Conservation (phyloP, 1,140 invertebrate species). For the Drosophila serrata region DNA sequence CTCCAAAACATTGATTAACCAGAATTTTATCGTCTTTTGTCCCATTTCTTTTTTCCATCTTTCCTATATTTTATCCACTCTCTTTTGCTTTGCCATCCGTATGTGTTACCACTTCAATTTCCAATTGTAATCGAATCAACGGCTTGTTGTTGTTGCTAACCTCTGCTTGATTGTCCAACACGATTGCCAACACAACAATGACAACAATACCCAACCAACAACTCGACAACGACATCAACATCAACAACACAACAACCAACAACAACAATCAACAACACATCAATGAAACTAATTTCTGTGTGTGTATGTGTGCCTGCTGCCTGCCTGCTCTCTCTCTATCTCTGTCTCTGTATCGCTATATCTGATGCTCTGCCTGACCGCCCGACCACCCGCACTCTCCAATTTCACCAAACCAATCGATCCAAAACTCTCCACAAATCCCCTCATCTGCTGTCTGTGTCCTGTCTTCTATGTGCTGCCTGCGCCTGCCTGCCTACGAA, state of each 20-base stretch:
- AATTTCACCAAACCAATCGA: slow-evolving; percentile 5
- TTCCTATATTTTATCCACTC: slow-evolving; percentile 57
- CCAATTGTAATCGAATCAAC: slow-evolving; percentile 63
- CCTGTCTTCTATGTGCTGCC: slow-evolving; percentile 49
- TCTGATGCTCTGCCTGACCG: slow-evolving; percentile 36
- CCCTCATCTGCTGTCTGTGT: slow-evolving; percentile 57
- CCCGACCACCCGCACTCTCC: slow-evolving; percentile 38
- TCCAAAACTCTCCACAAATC: slow-evolving; percentile 28
- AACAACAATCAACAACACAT: slow-evolving; percentile 38
- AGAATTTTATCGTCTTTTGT: slow-evolving; percentile 72
- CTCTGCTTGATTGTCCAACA: slow-evolving; percentile 52
- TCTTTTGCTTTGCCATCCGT: slow-evolving; percentile 58
- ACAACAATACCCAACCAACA: slow-evolving; percentile 32
- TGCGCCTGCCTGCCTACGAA: slow-evolving; percentile 53
- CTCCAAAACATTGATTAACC: slow-evolving; percentile 62
- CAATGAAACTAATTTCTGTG: slow-evolving; percentile 23
- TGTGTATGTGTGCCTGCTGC: slow-evolving; percentile 63
- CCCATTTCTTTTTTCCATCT: slow-evolving; percentile 76
- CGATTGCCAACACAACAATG: slow-evolving; percentile 60
- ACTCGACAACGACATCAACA: slow-evolving; percentile 37
- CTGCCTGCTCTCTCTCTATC: slow-evolving; percentile 43
- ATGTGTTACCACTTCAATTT: slow-evolving; percentile 52
- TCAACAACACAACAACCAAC: slow-evolving; percentile 37
- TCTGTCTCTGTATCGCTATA: slow-evolving; percentile 28
- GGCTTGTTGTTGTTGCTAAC: slow-evolving; percentile 73